A percentile compares a stretch with the other conserved stretches of the same genome.
Evolutionary conservation across 2,888 invertebrate genomes (phyloP).

Genomic region (Microctonus brassicae): DNA sequence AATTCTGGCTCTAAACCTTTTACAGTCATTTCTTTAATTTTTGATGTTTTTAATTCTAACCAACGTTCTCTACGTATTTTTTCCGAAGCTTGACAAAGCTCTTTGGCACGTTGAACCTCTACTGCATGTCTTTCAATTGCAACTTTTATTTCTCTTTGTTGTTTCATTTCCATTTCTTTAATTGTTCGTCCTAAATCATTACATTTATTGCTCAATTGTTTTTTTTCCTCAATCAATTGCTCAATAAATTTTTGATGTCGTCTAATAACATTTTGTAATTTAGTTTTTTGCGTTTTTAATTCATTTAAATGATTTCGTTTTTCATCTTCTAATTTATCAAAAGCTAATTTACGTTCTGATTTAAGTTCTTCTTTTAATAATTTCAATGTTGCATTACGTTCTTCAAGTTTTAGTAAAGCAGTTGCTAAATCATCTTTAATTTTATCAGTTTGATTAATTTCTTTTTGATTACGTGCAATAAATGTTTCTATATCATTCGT

Average conservation of each 20-base stretch:
- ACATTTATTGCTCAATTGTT: conserved; percentile 81
- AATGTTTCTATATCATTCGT: neutral
- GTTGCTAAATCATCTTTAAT: conserved; percentile 57
- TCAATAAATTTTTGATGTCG: conserved; percentile 88
- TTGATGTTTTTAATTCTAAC: conserved; percentile 87
- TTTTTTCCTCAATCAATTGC: conserved; percentile 84
- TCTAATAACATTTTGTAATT: conserved; percentile 81
- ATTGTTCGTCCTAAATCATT: conserved; percentile 78
- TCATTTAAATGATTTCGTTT: conserved; percentile 69
- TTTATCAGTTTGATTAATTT: neutral
- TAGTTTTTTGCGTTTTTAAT: conserved; percentile 76
- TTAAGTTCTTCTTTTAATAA: conserved; percentile 62
- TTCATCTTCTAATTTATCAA: conserved; percentile 68
- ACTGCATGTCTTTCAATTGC: conserved; percentile 82
- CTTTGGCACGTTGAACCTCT: conserved; percentile 81
- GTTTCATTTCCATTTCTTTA: conserved; percentile 77
- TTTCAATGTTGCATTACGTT: conserved; percentile 57
- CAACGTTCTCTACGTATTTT: conserved; percentile 82
- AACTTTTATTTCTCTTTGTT: conserved; percentile 77
- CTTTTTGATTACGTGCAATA: neutral
- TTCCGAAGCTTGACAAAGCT: conserved; percentile 83
- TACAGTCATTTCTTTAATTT: conserved; percentile 89
- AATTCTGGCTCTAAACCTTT: conserved; percentile 90
- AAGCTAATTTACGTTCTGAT: conserved; percentile 66
- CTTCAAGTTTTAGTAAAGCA: conserved; percentile 57